These are phyloP conservation scores for Sciaenops ocellatus DNA, from an alignment of 2,797 vertebrate genomes.

Conservation along the genomic window DNA sequence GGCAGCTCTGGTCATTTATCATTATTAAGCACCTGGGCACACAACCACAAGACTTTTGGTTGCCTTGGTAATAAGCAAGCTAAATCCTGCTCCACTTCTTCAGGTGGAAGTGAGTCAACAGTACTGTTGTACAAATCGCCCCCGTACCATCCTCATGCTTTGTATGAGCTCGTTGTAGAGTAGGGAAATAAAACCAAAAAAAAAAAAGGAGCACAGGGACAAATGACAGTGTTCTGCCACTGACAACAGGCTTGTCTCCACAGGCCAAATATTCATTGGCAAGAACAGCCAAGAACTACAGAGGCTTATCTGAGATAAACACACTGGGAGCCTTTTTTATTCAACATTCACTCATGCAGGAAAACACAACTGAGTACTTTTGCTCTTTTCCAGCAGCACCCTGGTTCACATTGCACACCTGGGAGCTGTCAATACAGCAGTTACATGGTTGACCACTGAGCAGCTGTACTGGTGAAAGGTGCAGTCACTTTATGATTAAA, in stretches of 20 bases:
- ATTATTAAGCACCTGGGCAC: conserved; percentile 58
- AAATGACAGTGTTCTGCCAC: conserved; percentile 52
- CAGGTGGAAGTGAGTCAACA: conserved; percentile 84
- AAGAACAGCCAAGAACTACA: conserved; percentile 16
- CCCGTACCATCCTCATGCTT: conserved; percentile 68
- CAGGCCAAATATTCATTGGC: conserved; percentile 49
- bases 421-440: conserved; percentile 41
- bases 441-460: background rate
- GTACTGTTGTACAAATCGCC: conserved; percentile 77
- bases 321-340: conserved; percentile 16
- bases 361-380: conserved; percentile 23
- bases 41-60: conserved; percentile 66
- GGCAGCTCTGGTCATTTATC: conserved; percentile 59
- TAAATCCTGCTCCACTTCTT: conserved; percentile 78
- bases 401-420: conserved; percentile 30
- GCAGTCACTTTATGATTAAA: background rate
- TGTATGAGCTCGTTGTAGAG: conserved; percentile 59
- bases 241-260: conserved; percentile 51
- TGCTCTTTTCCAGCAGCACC: conserved; percentile 22
- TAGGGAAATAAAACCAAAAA: conserved; percentile 23
- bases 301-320: conserved; percentile 41
- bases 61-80: conserved; percentile 83
- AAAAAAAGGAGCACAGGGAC: conserved; percentile 46
- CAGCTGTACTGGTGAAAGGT: conserved; percentile 16
- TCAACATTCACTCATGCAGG: conserved; percentile 43